A percentile compares a stretch with the other conserved stretches of the same genome.
phyloP scores from a whole-genome alignment of 2,797 vertebrate genomes.

The Neopelma chrysocephalum region DNA sequence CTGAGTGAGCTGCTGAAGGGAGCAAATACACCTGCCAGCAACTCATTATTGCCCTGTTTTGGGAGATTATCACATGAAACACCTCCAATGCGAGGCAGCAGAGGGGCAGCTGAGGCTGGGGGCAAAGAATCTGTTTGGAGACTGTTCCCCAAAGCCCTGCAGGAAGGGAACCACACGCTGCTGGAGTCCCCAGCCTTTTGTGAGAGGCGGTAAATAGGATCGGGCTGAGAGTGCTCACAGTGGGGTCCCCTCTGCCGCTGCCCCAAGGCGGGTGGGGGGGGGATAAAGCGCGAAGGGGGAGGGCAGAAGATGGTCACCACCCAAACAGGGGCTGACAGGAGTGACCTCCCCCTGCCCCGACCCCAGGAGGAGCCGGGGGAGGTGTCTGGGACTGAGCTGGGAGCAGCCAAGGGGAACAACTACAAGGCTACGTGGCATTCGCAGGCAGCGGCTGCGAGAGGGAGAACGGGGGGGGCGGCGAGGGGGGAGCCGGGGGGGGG shows the following conservation, averaged over 20 bases:
- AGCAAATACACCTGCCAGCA: slow-evolving; percentile 60
- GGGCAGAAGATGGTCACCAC: neutral
- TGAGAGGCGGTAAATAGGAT: neutral
- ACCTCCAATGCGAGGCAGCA: neutral
- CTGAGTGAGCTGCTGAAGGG: neutral
- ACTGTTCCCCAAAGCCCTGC: neutral
- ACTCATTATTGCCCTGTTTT: neutral
- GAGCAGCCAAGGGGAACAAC: slow-evolving; percentile 67
- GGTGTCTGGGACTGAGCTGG: slow-evolving; percentile 44
- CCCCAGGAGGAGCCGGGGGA: slow-evolving; percentile 52
- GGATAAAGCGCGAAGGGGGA: neutral
- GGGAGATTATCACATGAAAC: accelerated
- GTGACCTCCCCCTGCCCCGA: slow-evolving; percentile 54
- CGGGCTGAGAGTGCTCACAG: neutral
- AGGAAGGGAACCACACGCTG: neutral
- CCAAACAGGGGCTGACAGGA: neutral
- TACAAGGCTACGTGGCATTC: slow-evolving; percentile 75
- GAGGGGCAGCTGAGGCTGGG: neutral
- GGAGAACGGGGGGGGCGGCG: neutral
- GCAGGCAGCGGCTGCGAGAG: slow-evolving; percentile 54
- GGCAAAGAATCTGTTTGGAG: neutral
- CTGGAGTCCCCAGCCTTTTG: neutral
- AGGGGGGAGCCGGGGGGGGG: neutral
- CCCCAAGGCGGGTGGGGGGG: neutral
- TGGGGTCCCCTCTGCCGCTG: neutral